Evolutionary conservation across 1,140 invertebrate genomes (phyloP), one percentile per base, ranked within the genome.

Genomic region (Neelides sp.): DNA sequence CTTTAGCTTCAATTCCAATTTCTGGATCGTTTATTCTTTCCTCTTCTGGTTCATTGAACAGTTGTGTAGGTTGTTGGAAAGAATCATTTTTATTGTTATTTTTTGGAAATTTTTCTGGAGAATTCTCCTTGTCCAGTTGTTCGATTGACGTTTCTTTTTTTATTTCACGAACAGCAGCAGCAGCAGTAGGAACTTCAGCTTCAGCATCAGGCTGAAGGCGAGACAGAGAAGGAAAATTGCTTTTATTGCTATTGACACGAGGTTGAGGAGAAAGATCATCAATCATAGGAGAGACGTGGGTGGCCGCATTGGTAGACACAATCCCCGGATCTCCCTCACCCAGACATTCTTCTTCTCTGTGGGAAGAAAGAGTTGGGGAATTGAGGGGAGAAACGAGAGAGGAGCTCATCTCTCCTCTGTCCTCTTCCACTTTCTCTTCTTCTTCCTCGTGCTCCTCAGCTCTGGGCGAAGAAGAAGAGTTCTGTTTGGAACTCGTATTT

Each of bases 231-330:
- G 45, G 45, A 20, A n/a, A 17, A 47, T 45, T 32, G 30, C 42
- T 30, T 32, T n/a, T n/a, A n/a, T 47, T 48, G 34, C 34, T 48
- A 48, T 48, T 48, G 47, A 48, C 36, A 48, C 47, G 23, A 48
- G 40, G 27, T 48, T 23, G 23, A 17, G 36, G 22, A 22, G 47
- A 32, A 37, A 35, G 34, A 40, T 48, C 47, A 48, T 48, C 47
- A 48, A 48, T 48, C 47, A 48, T 48, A 24, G 20, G 36, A 26
- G 13, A 13, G 22, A 37, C 19, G 27, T 23, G 23, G n/a, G 47
- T 37, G n/a, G 45, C 30, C 15, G 27, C 19, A 32, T 20, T 34
- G 22, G n/a, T n/a, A n/a, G n/a, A n/a, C n/a, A n/a, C n/a, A n/a
- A n/a, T n/a, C n/a, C n/a, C n/a, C n/a, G n/a, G n/a, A n/a, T n/a